Conservation (phyloP, 2,113 vertebrate genomes). For the Syngnathus typhle region DNA sequence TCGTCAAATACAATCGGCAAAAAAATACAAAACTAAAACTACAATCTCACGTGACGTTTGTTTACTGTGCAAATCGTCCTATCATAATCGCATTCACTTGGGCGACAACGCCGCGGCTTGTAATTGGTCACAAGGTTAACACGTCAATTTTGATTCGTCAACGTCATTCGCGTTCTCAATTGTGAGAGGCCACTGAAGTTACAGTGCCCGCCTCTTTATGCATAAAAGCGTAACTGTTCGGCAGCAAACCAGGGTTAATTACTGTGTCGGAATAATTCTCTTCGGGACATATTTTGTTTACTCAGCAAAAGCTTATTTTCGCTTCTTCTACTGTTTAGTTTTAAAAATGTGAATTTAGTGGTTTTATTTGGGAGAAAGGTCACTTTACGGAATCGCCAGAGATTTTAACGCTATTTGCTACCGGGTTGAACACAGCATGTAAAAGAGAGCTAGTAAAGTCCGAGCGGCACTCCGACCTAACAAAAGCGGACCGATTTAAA, state of each 20-base stretch:
- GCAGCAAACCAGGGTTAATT: not conserved
- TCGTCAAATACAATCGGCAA: not conserved
- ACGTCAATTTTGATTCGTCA: conserved; percentile 23
- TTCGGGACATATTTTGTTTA: not conserved
- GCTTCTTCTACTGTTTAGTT: not conserved
- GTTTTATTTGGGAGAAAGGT: not conserved
- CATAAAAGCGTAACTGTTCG: conserved; percentile 1
- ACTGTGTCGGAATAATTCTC: not conserved
- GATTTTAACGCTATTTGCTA: not conserved
- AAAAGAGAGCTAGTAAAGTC: not conserved
- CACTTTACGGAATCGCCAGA: not conserved
- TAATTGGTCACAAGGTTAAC: conserved; percentile 18
- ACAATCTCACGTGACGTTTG: not conserved
- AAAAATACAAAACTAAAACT: not conserved
- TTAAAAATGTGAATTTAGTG: not conserved
- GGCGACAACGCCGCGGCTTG: not conserved
- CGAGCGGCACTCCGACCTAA: not conserved
- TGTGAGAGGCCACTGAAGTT: conserved; percentile 32
- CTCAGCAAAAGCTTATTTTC: not conserved
- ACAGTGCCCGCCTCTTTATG: not conserved
- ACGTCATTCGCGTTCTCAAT: accelerated
- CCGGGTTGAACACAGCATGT: not conserved
- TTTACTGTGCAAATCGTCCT: not conserved
- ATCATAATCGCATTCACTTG: not conserved
- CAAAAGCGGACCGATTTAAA: not conserved